These are phyloP conservation scores for Stercorarius parasiticus DNA, from an alignment of 2,113 vertebrate genomes.

Conservation along the genomic window DNA sequence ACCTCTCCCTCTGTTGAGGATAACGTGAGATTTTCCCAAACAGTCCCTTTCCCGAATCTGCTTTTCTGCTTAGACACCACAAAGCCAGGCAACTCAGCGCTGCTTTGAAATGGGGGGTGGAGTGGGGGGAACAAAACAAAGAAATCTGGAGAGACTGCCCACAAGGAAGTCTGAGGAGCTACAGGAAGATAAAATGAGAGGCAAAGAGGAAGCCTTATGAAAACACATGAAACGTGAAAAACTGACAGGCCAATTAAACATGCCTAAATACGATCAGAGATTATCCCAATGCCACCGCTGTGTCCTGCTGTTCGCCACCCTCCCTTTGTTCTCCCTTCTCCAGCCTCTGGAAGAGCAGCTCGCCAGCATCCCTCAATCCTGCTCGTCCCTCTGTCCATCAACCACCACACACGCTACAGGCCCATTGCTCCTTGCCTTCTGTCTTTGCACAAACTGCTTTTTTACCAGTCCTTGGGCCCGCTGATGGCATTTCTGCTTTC, in stretches of 20 bases:
- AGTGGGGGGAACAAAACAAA: background rate
- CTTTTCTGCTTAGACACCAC: background rate
- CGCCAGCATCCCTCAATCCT: background rate
- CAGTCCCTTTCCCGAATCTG: background rate
- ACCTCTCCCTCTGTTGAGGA: background rate
- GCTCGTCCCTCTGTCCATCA: rapidly evolving
- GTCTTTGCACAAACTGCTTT: background rate
- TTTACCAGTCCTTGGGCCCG: background rate
- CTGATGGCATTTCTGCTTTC: background rate
- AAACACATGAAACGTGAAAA: conserved; percentile 51
- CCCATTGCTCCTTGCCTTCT: background rate
- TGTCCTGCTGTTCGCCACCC: background rate
- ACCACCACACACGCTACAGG: rapidly evolving
- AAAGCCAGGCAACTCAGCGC: background rate
- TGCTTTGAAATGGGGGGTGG: background rate
- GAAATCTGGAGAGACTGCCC: background rate
- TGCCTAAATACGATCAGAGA: background rate
- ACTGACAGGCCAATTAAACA: conserved; percentile 46
- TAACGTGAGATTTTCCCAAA: background rate
- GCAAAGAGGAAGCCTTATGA: conserved; percentile 35
- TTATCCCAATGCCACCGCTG: background rate
- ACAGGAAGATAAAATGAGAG: background rate
- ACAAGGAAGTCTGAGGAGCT: background rate
- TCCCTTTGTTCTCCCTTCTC: background rate
- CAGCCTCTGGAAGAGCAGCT: background rate